A percentile compares a stretch with the other conserved stretches of the same genome.
Conservation (phyloP, 1,140 invertebrate genomes). For the Mylabris phalerata region DNA sequence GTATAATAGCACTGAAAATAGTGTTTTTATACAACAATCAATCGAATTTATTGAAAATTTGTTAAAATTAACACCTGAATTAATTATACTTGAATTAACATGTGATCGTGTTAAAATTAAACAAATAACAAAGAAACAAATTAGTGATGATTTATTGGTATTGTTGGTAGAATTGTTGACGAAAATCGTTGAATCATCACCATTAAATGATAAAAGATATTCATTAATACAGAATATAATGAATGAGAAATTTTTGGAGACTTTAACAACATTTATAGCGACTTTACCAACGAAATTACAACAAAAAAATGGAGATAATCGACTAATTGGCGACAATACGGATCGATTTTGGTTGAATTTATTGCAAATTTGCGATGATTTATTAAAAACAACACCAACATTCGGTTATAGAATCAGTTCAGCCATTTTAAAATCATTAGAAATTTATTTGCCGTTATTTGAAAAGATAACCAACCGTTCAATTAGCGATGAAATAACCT, state of each 20-base stretch:
- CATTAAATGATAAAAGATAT: constrained; percentile 14
- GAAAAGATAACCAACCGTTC: constrained; percentile 35
- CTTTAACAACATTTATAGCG: constrained; percentile 16
- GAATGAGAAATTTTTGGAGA: constrained; percentile 14
- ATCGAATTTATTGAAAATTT: no score
- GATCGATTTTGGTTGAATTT: constrained; percentile 20
- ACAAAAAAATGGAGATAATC: constrained; percentile 7
- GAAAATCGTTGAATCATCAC: constrained; percentile 7
- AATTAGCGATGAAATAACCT: constrained; percentile 35
- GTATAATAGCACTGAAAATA: no score
- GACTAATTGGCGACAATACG: constrained; percentile 18
- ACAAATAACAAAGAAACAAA: no score
- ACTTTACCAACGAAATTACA: constrained; percentile 11
- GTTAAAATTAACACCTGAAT: no score
- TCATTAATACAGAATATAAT: constrained; percentile 10
- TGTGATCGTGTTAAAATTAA: no score
- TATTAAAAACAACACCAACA: constrained; percentile 5
- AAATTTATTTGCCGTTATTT: constrained; percentile 38
- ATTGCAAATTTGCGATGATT: constrained; percentile 1
- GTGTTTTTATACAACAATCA: no score
- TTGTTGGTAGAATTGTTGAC: constrained; percentile 21
- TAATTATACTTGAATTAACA: no score
- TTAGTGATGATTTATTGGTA: constrained; percentile 16
- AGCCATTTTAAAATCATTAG: constrained; percentile 39
- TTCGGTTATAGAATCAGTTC: constrained; percentile 37